These are phyloP conservation scores for Mustelus asterias DNA, from an alignment of 2,113 vertebrate genomes.

Conservation along the genomic window DNA sequence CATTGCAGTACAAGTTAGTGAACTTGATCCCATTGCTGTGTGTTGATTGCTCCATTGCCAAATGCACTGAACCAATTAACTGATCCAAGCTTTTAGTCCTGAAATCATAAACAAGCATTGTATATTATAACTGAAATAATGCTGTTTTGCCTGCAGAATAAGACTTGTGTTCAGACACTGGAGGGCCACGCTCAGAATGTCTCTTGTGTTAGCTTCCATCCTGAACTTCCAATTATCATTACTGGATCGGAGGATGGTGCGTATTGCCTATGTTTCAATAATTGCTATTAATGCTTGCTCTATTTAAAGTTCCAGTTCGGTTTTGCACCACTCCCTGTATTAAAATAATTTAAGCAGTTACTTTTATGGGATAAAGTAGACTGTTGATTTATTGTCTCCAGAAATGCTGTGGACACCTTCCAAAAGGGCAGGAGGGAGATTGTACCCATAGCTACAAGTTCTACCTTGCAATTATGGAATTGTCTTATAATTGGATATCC, in stretches of 20 bases:
- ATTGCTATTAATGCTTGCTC: neutral
- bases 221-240: slow-evolving; percentile 93
- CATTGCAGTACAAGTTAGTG: neutral
- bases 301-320: neutral
- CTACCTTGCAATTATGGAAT: too few species aligned
- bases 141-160: slow-evolving; percentile 65
- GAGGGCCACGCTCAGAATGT: slow-evolving; percentile 97
- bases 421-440: neutral
- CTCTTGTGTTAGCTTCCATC: slow-evolving; percentile 95
- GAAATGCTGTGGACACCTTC: neutral
- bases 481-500: too few species aligned
- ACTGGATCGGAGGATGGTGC: slow-evolving; percentile 96
- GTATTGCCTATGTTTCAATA: slow-evolving; percentile 38
- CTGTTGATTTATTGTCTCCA: neutral
- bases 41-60: neutral
- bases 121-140: neutral
- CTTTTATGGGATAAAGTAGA: neutral
- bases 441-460: neutral
- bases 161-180: slow-evolving; percentile 93
- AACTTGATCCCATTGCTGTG: neutral
- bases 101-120: neutral
- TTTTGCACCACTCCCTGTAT: neutral
- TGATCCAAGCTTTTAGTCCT: neutral
- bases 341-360: neutral
- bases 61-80: neutral